Percentiles rank a stretch among this genome's conserved stretches.
These are phyloP conservation scores for Sciurus vulgaris DNA, from an alignment of 2,797 vertebrate species.

Conservation along the genomic window DNA sequence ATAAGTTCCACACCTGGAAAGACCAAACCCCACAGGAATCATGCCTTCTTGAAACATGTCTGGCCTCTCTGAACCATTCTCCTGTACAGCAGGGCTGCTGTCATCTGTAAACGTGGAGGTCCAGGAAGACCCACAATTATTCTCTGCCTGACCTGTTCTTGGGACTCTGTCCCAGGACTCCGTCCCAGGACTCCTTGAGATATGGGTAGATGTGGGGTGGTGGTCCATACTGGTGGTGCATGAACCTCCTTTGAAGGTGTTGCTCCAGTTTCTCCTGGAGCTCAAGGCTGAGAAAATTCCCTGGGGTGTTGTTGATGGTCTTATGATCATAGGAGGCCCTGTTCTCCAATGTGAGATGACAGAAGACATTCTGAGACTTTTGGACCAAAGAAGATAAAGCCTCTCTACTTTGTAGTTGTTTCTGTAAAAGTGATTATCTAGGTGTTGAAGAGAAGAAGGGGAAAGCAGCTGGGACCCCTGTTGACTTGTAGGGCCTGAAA, in stretches of 20 bases:
- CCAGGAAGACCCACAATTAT: fast-evolving
- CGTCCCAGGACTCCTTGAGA: neutral
- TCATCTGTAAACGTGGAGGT: too few species aligned
- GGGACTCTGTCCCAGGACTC: neutral
- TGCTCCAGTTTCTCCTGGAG: neutral
- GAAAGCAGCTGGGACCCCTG: too few species aligned
- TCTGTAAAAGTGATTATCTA: too few species aligned
- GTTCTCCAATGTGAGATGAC: too few species aligned
- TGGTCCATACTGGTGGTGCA: neutral
- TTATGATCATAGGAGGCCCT: too few species aligned
- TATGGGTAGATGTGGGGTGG: neutral
- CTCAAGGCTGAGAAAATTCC: neutral
- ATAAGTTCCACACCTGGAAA: neutral
- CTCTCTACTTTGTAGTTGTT: too few species aligned
- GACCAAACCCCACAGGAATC: neutral
- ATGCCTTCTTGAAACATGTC: neutral
- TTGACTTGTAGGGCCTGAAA: too few species aligned
- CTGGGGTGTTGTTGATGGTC: neutral
- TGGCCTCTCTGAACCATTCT: neutral
- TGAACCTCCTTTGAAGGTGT: neutral
- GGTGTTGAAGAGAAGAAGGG: too few species aligned
- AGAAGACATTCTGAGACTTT: too few species aligned
- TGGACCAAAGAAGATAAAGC: too few species aligned
- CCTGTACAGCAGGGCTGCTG: neutral
- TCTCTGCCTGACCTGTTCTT: neutral